Base-by-base conservation (phyloP, 1,140 invertebrate species). In the Cydia splendana region DNA sequence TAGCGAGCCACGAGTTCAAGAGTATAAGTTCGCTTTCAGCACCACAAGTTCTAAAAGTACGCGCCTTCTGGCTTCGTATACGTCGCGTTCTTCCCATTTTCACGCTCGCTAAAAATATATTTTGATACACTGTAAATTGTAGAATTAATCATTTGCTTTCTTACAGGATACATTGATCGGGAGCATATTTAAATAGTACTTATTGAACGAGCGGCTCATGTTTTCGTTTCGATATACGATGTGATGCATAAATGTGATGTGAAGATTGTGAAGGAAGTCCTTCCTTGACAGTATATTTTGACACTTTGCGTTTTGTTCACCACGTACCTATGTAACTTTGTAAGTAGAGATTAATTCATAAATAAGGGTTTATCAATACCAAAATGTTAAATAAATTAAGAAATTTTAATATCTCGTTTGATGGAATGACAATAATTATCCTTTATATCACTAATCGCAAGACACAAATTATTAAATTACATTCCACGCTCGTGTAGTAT, bases 1-100 rank as follows among this genome's bases (percentile, higher is more conserved):
- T 84, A 57, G 87, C 75, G 77, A 95, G 86, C 94, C 94, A 95
- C 42, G 87, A 85, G 62, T 93, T 93, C 71, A 95, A 87, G 78
- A 83, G 86, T 79, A 91, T 80, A 62, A 92, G 84, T 83, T 91
- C 83, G 75, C 86, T 83, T 65, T 82, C 84, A 73, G 89, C 84
- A 74, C 92, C 84, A 78, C 89, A 89, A 53, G 86, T 77, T 34
- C 79, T 78, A 83, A 88, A 93, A 74, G 87, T 83, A 45, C 84
- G 80, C 48, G 82, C 30, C 79, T 85, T 91, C 81, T 85, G 81
- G 86, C 85, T 89, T 85, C 93, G 88, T 85, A 92, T 93, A 76
- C 94, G 90, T 78, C 85, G 85, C 5, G 94, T 94, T 78, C 94
- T 90, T 71, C 94, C 94, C 94, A 95, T 95, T 38, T 71, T 71